A percentile compares a stretch with the other conserved stretches of the same genome.
These are phyloP conservation scores for Diadumene lineata DNA, from an alignment of 92 coral and sea anemone species.

Conservation along the genomic window DNA sequence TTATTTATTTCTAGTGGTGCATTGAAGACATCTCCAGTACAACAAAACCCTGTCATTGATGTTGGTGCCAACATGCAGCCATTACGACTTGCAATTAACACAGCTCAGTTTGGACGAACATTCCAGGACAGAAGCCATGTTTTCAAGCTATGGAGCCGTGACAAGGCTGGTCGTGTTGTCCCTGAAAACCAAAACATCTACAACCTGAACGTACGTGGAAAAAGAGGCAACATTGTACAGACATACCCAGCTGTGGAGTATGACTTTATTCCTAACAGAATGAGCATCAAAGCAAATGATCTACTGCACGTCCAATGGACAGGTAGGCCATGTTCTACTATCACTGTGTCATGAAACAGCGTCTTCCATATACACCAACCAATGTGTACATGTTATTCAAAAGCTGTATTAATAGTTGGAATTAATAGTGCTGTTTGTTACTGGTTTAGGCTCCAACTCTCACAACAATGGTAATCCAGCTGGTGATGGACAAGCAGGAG, in stretches of 20 bases:
- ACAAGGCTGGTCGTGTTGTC: slow-evolving; percentile 23
- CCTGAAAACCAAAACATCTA: slow-evolving; percentile 63
- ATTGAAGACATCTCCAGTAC: slow-evolving; percentile 67
- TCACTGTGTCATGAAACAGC: neutral
- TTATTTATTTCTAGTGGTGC: slow-evolving; percentile 18
- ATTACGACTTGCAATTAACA: slow-evolving; percentile 88
- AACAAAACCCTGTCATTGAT: slow-evolving; percentile 87
- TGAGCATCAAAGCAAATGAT: slow-evolving; percentile 42
- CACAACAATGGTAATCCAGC: slow-evolving; percentile 98
- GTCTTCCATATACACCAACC: neutral
- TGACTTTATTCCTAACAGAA: slow-evolving; percentile 86
- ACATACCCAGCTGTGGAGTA: slow-evolving; percentile 94
- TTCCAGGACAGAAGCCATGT: slow-evolving; percentile 94
- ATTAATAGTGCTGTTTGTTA: no score
- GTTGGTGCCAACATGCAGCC: slow-evolving; percentile 77
- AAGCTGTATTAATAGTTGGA: no score
- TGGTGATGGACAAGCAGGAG: slow-evolving; percentile 98
- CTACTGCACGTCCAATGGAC: slow-evolving; percentile 95
- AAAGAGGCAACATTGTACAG: slow-evolving; percentile 96
- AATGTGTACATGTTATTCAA: neutral
- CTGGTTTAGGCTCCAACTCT: slow-evolving; percentile 75
- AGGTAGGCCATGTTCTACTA: slow-evolving; percentile 39
- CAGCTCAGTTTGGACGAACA: slow-evolving; percentile 96
- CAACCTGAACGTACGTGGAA: slow-evolving; percentile 93
- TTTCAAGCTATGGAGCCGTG: slow-evolving; percentile 64